Conservation (phyloP, 2,113 vertebrate genomes). For the Chaenogobius annularis region DNA sequence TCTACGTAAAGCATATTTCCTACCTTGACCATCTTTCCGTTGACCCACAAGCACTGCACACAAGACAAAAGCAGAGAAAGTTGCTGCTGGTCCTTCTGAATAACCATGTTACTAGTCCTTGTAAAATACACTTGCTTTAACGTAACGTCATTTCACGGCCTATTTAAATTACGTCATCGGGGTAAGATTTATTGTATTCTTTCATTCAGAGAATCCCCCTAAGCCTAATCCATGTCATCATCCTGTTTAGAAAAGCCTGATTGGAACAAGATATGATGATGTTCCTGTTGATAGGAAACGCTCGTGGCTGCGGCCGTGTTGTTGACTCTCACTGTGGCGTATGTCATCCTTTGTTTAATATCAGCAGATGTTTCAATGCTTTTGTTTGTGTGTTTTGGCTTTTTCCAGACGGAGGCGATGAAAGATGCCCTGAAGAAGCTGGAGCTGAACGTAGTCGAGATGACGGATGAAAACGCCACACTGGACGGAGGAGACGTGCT, state of each 20-base stretch:
- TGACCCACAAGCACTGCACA: conserved; percentile 26
- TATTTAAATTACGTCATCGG: conserved; percentile 67
- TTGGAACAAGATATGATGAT: conserved; percentile 31
- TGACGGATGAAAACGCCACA: conserved; percentile 90
- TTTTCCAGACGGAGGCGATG: conserved; percentile 85
- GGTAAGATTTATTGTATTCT: conserved; percentile 38
- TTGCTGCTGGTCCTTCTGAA: conserved; percentile 36
- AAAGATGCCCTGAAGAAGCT: conserved; percentile 84
- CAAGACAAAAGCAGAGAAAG: conserved; percentile 34
- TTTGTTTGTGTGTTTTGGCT: conserved; percentile 49
- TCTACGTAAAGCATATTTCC: conserved; percentile 2
- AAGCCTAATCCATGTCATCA: conserved; percentile 29
- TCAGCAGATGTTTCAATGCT: conserved; percentile 36
- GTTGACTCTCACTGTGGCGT: conserved; percentile 14
- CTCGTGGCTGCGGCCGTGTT: conserved; percentile 16
- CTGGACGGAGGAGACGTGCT: conserved; percentile 96
- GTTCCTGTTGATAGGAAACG: conserved; percentile 23
- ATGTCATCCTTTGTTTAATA: conserved; percentile 33
- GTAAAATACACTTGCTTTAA: conserved; percentile 60
- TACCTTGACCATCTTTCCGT: conserved; percentile 17
- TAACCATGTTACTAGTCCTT: conserved; percentile 33
- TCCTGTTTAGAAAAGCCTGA: conserved; percentile 33
- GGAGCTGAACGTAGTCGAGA: conserved; percentile 91
- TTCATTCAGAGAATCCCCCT: conserved; percentile 9
- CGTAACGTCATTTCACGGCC: conserved; percentile 68